phyloP scores from a whole-genome alignment of 2,797 vertebrate species.

The Artibeus jamaicensis region DNA sequence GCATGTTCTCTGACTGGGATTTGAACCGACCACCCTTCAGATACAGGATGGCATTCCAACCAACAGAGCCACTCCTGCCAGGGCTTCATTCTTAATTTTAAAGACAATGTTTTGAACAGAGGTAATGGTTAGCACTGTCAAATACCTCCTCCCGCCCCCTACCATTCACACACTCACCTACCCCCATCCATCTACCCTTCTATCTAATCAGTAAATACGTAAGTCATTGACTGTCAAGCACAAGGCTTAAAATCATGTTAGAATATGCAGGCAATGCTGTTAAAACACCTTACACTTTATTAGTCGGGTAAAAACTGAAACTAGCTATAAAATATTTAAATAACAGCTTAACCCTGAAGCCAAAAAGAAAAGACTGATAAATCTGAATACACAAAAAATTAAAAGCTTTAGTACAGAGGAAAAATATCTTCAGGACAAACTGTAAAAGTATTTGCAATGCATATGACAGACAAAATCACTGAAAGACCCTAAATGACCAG shows the following conservation, averaged over 20 bases:
- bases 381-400: constrained; percentile 1
- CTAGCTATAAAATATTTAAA: constrained; percentile 56
- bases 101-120: neutral
- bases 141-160: neutral
- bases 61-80: neutral
- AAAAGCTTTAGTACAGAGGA: neutral
- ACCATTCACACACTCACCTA: neutral
- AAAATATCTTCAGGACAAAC: constrained; percentile 12
- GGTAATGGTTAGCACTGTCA: neutral
- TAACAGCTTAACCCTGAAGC: constrained; percentile 49
- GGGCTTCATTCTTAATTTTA: neutral
- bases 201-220: neutral
- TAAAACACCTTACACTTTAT: neutral
- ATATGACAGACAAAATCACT: constrained; percentile 13
- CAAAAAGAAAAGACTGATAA: constrained; percentile 52
- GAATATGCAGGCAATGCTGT: neutral
- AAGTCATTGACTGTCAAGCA: neutral
- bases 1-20: too few relatives aligned
- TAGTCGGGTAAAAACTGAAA: constrained; percentile 3
- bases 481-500: constrained; percentile 43
- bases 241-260: neutral
- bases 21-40: too few relatives aligned
- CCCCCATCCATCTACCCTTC: neutral
- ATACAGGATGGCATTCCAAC: neutral
- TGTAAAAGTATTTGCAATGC: neutral